phyloP scores from a whole-genome alignment of 2,113 vertebrate species.

The Tragelaphus scriptus region DNA sequence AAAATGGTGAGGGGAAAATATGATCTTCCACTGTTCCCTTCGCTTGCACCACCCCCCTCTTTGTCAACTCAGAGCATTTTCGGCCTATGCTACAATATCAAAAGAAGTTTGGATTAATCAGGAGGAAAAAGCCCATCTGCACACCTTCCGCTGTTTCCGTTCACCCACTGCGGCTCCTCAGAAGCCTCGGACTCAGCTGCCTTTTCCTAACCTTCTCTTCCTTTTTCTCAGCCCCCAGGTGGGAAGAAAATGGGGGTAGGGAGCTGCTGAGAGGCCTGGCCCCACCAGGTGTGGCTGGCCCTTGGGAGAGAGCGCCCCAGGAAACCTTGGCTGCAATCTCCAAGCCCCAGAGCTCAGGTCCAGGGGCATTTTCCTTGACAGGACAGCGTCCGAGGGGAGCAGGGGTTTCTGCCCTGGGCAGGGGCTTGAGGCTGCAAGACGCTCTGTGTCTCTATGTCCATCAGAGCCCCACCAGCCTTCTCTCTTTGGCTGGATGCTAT shows the following conservation, averaged over 20 bases:
- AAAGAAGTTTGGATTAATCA: slow-evolving; percentile 65
- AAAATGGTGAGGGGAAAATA: slow-evolving; percentile 62
- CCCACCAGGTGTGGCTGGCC: neutral
- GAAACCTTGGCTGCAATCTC: slow-evolving; percentile 10
- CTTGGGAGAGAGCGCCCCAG: neutral
- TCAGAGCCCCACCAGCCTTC: slow-evolving; percentile 21
- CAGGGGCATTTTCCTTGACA: slow-evolving; percentile 22
- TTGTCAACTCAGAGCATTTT: slow-evolving; percentile 73
- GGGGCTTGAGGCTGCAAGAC: slow-evolving; percentile 9
- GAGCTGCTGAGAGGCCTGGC: neutral
- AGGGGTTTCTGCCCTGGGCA: slow-evolving; percentile 36
- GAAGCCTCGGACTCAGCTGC: slow-evolving; percentile 8
- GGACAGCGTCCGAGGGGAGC: neutral
- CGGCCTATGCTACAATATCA: slow-evolving; percentile 53
- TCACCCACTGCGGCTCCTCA: neutral
- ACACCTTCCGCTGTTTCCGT: slow-evolving; percentile 56
- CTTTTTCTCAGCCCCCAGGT: slow-evolving; percentile 1
- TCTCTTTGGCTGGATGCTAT: slow-evolving; percentile 32
- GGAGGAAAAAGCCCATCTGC: slow-evolving; percentile 29
- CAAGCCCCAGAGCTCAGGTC: slow-evolving; percentile 33
- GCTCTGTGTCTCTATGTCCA: slow-evolving; percentile 20
- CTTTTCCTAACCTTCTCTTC: slow-evolving; percentile 2
- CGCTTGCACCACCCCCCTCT: slow-evolving; percentile 28
- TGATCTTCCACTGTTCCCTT: slow-evolving; percentile 43
- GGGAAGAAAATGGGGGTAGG: neutral